phyloP scores from a whole-genome alignment of 2,113 vertebrate genomes.

The Enhydra lutris region DNA sequence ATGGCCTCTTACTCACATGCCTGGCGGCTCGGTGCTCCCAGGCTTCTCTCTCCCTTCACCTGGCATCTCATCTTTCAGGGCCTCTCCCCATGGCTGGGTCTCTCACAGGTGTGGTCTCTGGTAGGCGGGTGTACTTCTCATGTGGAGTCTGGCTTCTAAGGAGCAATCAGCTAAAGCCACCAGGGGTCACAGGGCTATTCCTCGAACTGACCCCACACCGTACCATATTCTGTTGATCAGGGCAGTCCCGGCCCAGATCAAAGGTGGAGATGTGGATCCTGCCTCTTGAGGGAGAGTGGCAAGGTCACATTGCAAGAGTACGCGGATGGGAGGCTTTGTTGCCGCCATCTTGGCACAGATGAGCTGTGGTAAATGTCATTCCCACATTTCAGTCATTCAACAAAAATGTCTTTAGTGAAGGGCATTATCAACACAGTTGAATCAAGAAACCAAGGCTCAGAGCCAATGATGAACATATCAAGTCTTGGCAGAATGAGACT shows the following conservation, averaged over 20 bases:
- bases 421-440: not conserved
- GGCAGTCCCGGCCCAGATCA: not conserved
- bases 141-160: not conserved
- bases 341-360: not conserved
- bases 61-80: not conserved
- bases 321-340: rapidly evolving
- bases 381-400: not conserved
- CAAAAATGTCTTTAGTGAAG: not conserved
- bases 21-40: rapidly evolving
- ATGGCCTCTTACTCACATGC: not conserved
- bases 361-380: not conserved
- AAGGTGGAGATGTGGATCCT: too few species aligned
- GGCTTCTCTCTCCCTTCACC: not conserved
- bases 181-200: not conserved
- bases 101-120: not conserved
- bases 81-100: not conserved
- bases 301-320: not conserved
- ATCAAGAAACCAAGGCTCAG: not conserved
- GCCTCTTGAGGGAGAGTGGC: not conserved
- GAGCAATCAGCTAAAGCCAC: not conserved
- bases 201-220: not conserved
- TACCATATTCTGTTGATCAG: not conserved
- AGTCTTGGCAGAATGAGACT: not conserved
- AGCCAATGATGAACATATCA: not conserved
- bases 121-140: not conserved